phyloP scores from a whole-genome alignment of 2,888 invertebrate species.

The Xanthorhoe designata region DNA sequence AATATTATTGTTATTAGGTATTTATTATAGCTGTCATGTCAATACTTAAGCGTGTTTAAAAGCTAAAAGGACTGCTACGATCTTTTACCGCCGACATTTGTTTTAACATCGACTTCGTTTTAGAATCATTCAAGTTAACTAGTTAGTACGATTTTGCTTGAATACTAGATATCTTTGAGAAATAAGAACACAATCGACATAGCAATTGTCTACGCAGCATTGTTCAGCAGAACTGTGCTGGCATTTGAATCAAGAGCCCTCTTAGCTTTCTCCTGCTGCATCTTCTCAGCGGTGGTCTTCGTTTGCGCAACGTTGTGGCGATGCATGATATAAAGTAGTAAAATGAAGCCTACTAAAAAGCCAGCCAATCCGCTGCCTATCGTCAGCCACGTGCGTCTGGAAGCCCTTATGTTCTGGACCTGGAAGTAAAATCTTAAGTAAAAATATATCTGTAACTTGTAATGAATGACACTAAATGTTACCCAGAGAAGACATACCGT shows the following conservation, averaged over 20 bases:
- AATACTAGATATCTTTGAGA: no score
- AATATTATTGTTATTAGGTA: no score
- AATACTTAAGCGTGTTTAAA: no score
- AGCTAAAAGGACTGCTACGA: no score
- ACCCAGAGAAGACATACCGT: no score
- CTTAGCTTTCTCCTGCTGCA: constrained; percentile 57
- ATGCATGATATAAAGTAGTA: constrained; percentile 79
- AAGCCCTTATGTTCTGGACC: constrained; percentile 63
- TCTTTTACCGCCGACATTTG: no score
- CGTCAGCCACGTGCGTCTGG: constrained; percentile 77
- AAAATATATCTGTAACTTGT: not conserved
- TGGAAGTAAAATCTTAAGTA: constrained; percentile 41
- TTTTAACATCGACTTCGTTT: no score
- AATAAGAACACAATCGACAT: no score
- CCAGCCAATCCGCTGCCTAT: constrained; percentile 76
- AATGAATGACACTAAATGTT: not conserved
- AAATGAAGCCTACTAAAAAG: constrained; percentile 76
- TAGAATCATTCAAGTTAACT: no score
- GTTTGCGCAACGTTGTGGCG: constrained; percentile 77
- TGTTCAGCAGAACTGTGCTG: constrained; percentile 63
- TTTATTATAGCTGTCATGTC: no score
- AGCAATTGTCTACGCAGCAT: constrained; percentile 37
- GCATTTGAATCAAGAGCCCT: constrained; percentile 62
- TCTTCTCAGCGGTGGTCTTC: constrained; percentile 64
- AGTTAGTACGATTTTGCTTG: no score